Percentiles rank a stretch among this genome's conserved stretches.
Evolutionary conservation across 2,888 invertebrate genomes (phyloP).

Genomic region (Andricus quercusramuli): DNA sequence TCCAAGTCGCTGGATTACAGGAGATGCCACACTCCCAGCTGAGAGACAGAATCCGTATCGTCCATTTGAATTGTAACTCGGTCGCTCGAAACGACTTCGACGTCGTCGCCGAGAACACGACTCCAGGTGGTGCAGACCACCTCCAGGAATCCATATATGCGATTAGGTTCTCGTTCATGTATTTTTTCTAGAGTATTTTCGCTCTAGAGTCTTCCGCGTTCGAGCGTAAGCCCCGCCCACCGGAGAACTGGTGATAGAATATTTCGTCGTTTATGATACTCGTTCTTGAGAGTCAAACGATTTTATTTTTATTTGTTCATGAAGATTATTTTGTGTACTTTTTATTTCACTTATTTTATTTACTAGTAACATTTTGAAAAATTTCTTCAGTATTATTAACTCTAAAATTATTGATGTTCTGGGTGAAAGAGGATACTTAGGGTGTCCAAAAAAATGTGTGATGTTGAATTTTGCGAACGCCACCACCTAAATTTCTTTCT

Average conservation of each 20-base stretch:
- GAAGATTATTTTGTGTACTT: no score
- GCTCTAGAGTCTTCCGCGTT: neutral
- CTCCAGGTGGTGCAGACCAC: neutral
- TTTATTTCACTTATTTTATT: no score
- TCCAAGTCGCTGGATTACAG: conserved; percentile 99
- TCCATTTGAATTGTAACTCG: conserved; percentile 55
- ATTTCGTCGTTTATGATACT: neutral
- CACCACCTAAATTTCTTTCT: no score
- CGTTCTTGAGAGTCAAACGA: no score
- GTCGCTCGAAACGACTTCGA: neutral
- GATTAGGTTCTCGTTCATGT: neutral
- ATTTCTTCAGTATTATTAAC: no score
- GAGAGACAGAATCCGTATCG: conserved; percentile 44
- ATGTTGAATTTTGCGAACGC: no score
- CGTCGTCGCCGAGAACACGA: neutral
- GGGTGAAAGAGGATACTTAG: no score
- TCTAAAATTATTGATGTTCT: no score
- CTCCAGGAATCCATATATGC: neutral
- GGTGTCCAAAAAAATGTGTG: no score
- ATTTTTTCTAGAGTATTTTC: neutral
- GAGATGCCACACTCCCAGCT: conserved; percentile 97
- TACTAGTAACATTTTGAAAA: no score
- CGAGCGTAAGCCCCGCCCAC: neutral
- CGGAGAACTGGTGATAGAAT: neutral
- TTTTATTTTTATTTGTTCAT: no score